Base-by-base conservation (phyloP, 1,140 invertebrate genomes). In the Streblospio benedicti region DNA sequence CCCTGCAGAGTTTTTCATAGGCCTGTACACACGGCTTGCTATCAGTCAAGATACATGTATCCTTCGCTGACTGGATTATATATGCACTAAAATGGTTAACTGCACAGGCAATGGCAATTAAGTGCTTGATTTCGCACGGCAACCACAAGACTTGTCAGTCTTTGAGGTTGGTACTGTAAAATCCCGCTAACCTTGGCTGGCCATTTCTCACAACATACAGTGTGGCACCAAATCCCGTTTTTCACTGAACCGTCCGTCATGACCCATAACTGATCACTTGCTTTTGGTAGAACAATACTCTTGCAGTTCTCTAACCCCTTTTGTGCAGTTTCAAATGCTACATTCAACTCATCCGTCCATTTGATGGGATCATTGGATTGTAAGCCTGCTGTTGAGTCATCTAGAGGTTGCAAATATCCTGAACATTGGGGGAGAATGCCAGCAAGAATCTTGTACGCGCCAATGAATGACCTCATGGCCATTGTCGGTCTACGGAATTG, bases 11-110 rank as follows among this genome's bases (percentile, higher is more conserved):
- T 43, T 62, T 68, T 38, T 62, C 60, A 57, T 43, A 64, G 4
- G 67, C 58, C 43, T 60, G 60, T n/a, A 68, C 65, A 35, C 67
- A 65, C 27, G 65, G 62, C 52, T 65, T 61, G 50, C 63, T 68
- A 14, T 67, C 61, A 16, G 64, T 65, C 3, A 65, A 43, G 6
- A 65, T 28, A 45, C 61, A 59, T 0, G 60, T 38, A 33, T 45
- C 3, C 20, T 54, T 30, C n/a, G 35, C 28, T 2, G 61, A 65
- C 25, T 67, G 63, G 9, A 66, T 59, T 12, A 64, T 62, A 27
- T 45, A 62, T 20, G 65, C 53, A 47, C 57, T 61, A 57, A 60
- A 64, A 52, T 65, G 61, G 49, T 65, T 63, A 4, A 60, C 58
- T 5, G 67, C 33, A 16, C 51, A 55, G 23, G 57, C 58, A 25